Evolutionary conservation across 2,797 vertebrate genomes (phyloP), one percentile per base, ranked within the genome.

Genomic region (Hozukius guyotensis): DNA sequence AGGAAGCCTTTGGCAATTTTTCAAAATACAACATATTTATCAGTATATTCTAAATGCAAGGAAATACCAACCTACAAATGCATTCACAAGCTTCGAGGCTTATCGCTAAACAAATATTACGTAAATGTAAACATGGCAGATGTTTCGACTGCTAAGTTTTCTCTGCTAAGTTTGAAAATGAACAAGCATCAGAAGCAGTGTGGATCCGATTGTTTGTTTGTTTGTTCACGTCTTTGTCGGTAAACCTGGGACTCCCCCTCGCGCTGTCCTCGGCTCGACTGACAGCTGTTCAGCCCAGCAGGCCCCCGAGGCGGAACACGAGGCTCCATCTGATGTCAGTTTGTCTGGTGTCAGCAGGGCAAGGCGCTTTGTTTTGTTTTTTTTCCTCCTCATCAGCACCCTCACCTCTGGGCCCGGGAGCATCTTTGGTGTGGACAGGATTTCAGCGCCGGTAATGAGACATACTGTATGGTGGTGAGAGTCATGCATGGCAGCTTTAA

Each of bases 301-400:
- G 86, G 86, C 29, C 89, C 90, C 83, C 24, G 36, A 75, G 89
- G 93, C 87, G 57, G 61, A 92, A 87, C 88, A 88, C 34, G 5
- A 83, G 49, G 78, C 81, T 84, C 88, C 88, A 87, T 92, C 89
- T 92, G 89, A 93, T 93, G 89, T 85, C 86, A 82, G 91, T 89
- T 91, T 88, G 90, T 89, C 90, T 90, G 88, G 90, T 89, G 90
- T 90, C 89, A 92, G 84, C 81, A 72, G 87, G 87, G 80, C 83
- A 84, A 87, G 85, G 83, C 36, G 55, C 77, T 88, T 92, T 93
- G 88, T 90, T 92, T 91, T 87, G 88, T 92, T 67, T 53, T 53
- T 38, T 10, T 52, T 20, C 18, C 18, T 52, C 14, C 57, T 83
- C 72, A 89, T 87, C 83, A 88, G 65, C 74, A 61, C 46, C 72